Evolutionary conservation across 2,888 invertebrate genomes (phyloP), one percentile per base, ranked within the genome.

Genomic region (Conops quadrifasciatus): DNA sequence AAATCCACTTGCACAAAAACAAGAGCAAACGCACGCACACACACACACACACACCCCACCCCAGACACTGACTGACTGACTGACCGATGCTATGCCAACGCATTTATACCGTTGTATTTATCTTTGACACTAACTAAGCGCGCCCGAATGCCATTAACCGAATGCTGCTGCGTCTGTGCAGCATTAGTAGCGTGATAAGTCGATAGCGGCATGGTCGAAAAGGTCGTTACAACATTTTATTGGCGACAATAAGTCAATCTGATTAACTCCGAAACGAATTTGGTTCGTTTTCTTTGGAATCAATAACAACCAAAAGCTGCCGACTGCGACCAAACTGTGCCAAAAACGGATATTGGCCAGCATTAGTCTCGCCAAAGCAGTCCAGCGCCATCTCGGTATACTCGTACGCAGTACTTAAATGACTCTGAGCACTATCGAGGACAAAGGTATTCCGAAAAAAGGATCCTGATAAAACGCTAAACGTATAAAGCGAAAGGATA

Each of bases 231-330:
- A 60, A 47, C 70, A 70, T 63, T 73, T 71, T 73, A 73, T 73
- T 70, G 73, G 63, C 59, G 26, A 45, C 70, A 67, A 73, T 73
- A 73, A 73, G 70, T 73, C 73, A 73, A 70, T 63, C 56, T 70
- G 67, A 72, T 64, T 58, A 56, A 63, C 53, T 36, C 49, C 73
- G 62, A 71, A 58, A 71, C 71, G 68, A 24, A 64, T 24, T 66
- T 45, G 58, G 65, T 36, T 26, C 24, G 64, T 58, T 65, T 70
- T 63, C 53, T 58, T 65, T 26, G 24, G 64, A 65, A 70, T 69
- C 69, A 63, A 64, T 64, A 63, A 36, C 30, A 70, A 64, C 49
- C n/a, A n/a, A n/a, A n/a, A n/a, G n/a, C n/a, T n/a, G n/a, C n/a
- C n/a, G n/a, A n/a, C n/a, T n/a, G 21, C 36, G 21, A 15, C 19